Evolutionary conservation across 2,113 vertebrate genomes (phyloP).

Genomic region (Isurus oxyrinchus): DNA sequence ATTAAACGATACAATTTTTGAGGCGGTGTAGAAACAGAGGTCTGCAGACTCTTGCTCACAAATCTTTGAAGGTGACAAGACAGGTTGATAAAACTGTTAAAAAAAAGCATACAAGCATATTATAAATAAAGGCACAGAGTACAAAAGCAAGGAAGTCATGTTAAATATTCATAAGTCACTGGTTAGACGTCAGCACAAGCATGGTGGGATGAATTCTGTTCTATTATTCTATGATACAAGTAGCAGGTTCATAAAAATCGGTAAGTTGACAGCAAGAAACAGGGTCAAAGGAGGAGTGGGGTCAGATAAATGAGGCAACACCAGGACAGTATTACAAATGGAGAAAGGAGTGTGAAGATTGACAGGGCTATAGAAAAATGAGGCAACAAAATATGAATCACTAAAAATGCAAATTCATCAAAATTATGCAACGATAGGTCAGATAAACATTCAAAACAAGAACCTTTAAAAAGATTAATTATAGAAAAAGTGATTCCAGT

Average conservation of each 20-base stretch:
- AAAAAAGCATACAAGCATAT: not conserved
- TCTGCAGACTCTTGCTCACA: not conserved
- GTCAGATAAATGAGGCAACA: not conserved
- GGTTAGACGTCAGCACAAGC: not conserved
- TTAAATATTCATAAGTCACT: not conserved
- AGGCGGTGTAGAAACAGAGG: not conserved
- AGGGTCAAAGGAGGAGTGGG: not conserved
- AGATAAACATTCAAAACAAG: not conserved
- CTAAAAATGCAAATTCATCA: not conserved
- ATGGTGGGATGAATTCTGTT: not conserved
- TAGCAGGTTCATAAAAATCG: not conserved
- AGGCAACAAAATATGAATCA: not conserved
- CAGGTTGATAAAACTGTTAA: not conserved
- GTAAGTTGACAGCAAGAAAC: not conserved
- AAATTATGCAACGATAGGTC: not conserved
- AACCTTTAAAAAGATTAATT: not conserved
- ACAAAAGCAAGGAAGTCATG: not conserved
- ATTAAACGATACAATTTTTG: not conserved
- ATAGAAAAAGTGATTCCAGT: not conserved
- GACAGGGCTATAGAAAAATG: not conserved
- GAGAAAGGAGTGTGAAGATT: not conserved
- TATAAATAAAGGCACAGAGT: not conserved
- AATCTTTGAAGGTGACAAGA: not conserved
- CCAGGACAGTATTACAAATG: not conserved
- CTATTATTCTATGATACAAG: not conserved